Base-by-base conservation (phyloP, 64 coral and sea anemone genomes). In the Actinia tenebrosa region DNA sequence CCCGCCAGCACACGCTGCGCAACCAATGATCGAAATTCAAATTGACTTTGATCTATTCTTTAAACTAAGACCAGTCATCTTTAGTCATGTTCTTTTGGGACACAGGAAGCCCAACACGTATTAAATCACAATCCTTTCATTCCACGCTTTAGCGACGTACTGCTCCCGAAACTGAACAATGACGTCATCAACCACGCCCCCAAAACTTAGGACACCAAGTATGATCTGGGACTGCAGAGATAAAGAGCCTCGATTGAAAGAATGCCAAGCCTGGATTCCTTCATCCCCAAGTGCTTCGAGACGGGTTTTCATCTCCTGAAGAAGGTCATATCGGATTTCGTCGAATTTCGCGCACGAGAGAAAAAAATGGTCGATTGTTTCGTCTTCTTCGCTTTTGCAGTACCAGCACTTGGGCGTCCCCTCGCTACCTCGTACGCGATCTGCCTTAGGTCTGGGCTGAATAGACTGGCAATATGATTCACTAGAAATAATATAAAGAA, bases 121-220 rank as follows among this genome's bases (percentile, higher is more conserved):
- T 88, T 71, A 96, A 71, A 96, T 96, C 16, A 96, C 94, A 58
- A 96, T 90, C 59, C 94, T 83, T 19, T 92, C 94, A 56, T 92
- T 96, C 94, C 94, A 96, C 60, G 94, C 94, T 84, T 89, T 93
- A 14, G 94, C 91, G 3, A 89, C 91, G 23, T 93, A 96, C 50
- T 96, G 88, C 22, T 78, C 87, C 42, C 94, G 89, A 53, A 96
- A 96, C 52, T 93, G 91, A 53, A 69, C 85, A 58, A 96, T 93
- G 30, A 90, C 94, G 18, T 93, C 91, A 72, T 96, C 94, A 14
- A 93, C 94, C 26, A 84, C 64, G 18, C 85, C 91, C 1, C 94
- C 94, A 91, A 96, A 96, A 53, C 91, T 92, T 47, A 90, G 60
- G 42, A 89, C 85, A 19, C 94, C 94, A 18, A 96, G 81, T 44